Base-by-base conservation (phyloP, 2,113 vertebrate genomes). In the Xiphophorus maculatus region DNA sequence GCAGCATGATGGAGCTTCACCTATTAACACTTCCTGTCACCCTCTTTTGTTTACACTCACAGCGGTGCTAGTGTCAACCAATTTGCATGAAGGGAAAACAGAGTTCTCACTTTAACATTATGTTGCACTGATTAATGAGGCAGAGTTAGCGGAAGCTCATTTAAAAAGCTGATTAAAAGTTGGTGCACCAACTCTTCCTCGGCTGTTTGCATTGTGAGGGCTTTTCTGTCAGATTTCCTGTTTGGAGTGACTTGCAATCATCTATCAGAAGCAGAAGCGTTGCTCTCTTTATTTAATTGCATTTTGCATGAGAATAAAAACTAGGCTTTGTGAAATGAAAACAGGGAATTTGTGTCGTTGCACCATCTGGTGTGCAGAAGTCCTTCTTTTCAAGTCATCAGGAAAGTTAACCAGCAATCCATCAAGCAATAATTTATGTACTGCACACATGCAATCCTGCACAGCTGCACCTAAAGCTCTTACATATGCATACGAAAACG, bases 61-160 rank as follows among this genome's bases (percentile, higher is more conserved):
- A 68, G 66, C 40, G 25, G 63, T 11, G 67, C 60, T 62, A 54
- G 7, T 63, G 77, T 73, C 74, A 4, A 37, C 71, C 1, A 3
- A 79, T 89, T 80, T 86, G 80, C 85, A 89, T 75, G 66, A 68
- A 65, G 76, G 48, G 25, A 76, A 75, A 78, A 72, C 62, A 65
- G 42, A 73, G 63, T 73, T 73, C 17, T 61, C 66, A 66, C 76
- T 44, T 60, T 35, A 19, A 70, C 58, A 42, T 71, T 64, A 67
- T 42, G 64, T 54, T 60, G 76, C 67, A 63, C 42, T 73, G 60
- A 89, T 86, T 78, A 88, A 79, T 14, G 54, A 83, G 67, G 48
- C 7, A 33, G 58, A 74, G 51, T 32, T 62, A 0, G 27, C 0
- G 1, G 8, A 1, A 69, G 63, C 28, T 64, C 29, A 69, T 82